Evolutionary conservation across 2,797 vertebrate genomes (phyloP).

Genomic region (Anguilla megastoma): DNA sequence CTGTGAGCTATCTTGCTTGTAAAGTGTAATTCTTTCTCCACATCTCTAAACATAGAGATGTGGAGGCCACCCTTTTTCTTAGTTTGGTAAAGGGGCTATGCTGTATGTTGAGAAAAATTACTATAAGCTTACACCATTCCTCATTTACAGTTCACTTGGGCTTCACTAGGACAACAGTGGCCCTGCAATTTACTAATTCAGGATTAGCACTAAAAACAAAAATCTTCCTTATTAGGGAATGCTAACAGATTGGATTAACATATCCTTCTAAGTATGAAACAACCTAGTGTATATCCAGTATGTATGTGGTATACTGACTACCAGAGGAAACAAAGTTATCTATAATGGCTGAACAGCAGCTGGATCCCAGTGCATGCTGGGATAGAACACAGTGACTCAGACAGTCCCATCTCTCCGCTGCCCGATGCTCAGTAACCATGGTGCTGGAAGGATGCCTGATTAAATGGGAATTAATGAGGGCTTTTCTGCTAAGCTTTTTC

Average conservation of each 20-base stretch:
- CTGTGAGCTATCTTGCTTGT: not conserved
- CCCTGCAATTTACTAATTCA: not conserved
- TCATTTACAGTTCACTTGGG: not conserved
- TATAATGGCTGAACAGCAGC: not conserved
- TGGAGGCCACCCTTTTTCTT: not conserved
- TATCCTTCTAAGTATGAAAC: not conserved
- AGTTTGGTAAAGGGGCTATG: not conserved
- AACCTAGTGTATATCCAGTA: not conserved
- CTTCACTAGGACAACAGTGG: not conserved
- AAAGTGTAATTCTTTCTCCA: not conserved
- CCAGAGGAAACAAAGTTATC: not conserved
- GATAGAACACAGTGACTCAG: not conserved
- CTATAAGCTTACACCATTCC: not conserved
- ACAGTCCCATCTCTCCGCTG: constrained; percentile 6
- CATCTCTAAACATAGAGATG: not conserved
- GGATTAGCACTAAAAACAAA: not conserved
- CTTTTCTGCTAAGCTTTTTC: not conserved
- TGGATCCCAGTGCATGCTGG: constrained; percentile 11
- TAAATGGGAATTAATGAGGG: constrained; percentile 31
- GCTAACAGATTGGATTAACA: not conserved
- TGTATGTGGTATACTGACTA: not conserved
- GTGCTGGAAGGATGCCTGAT: constrained; percentile 23
- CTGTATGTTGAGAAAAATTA: not conserved
- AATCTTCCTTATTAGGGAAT: not conserved
- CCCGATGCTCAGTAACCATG: constrained; percentile 29